These are phyloP conservation scores for Xiphorhynchus elegans DNA, from an alignment of 2,113 vertebrate genomes.

Conservation along the genomic window DNA sequence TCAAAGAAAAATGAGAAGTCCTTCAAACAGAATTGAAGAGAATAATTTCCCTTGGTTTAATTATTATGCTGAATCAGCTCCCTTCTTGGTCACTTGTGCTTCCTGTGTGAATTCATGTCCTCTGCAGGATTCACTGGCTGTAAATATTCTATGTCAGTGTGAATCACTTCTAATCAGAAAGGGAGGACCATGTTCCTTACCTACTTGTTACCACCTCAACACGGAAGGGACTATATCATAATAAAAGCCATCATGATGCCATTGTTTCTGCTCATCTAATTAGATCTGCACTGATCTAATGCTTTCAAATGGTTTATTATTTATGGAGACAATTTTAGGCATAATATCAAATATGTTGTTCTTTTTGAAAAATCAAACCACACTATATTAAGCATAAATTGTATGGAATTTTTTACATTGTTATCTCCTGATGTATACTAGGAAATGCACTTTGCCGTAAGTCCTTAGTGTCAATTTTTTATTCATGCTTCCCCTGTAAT, in stretches of 20 bases:
- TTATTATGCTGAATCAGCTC: neutral
- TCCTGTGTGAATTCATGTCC: neutral
- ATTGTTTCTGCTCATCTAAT: neutral
- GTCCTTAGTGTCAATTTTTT: slow-evolving; percentile 15
- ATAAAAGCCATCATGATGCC: neutral
- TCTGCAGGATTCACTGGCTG: neutral
- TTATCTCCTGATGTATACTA: neutral
- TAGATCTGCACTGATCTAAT: neutral
- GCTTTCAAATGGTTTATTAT: neutral
- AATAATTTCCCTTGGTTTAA: neutral
- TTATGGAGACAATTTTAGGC: slow-evolving; percentile 2
- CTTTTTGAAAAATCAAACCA: neutral
- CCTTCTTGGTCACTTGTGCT: neutral
- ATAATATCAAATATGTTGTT: neutral
- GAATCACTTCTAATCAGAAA: neutral
- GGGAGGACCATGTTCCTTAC: neutral
- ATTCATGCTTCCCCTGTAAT: slow-evolving; percentile 46
- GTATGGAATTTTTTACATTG: neutral
- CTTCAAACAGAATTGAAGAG: neutral
- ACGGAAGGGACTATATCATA: neutral
- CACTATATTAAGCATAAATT: neutral
- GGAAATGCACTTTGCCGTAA: slow-evolving; percentile 31
- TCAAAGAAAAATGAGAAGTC: neutral
- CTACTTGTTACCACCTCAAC: neutral
- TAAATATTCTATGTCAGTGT: neutral